Evolutionary conservation across 2,797 vertebrate genomes (phyloP).

Genomic region (Rhinatrema bivittatum): DNA sequence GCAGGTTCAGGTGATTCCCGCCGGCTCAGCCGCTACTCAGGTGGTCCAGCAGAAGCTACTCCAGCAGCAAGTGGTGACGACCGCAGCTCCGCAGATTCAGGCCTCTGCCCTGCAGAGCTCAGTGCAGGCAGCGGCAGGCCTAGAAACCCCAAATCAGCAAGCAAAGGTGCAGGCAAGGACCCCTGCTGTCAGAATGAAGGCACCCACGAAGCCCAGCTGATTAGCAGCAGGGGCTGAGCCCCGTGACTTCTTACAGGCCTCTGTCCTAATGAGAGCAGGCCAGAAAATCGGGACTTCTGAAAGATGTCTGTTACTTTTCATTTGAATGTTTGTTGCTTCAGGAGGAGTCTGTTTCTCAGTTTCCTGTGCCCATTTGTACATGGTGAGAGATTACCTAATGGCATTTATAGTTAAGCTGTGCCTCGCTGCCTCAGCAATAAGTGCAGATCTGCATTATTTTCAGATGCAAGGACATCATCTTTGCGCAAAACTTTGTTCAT

Average conservation of each 20-base stretch:
- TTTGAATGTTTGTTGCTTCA: too few relatives aligned
- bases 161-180: constrained; percentile 64
- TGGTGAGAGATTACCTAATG: too few relatives aligned
- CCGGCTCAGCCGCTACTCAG: constrained; percentile 47
- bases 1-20: constrained; percentile 60
- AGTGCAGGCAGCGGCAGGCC: constrained; percentile 47
- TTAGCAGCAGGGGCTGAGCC: too few relatives aligned
- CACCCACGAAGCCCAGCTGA: constrained; percentile 69
- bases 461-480: background rate
- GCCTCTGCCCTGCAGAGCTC: constrained; percentile 54
- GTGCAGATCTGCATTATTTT: background rate
- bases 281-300: too few relatives aligned
- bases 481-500: background rate
- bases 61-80: constrained; percentile 55
- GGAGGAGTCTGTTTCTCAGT: too few relatives aligned
- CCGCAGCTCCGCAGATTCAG: constrained; percentile 61
- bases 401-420: too few relatives aligned
- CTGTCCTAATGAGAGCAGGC: too few relatives aligned
- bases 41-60: constrained; percentile 69
- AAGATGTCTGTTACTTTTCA: too few relatives aligned
- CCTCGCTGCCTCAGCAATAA: background rate
- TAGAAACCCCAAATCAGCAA: constrained; percentile 50
- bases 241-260: too few relatives aligned
- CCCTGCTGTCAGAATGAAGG: constrained; percentile 64
- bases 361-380: too few relatives aligned